Evolutionary conservation across 2,797 vertebrate genomes (phyloP).

Genomic region (Rhynchonycteris naso): DNA sequence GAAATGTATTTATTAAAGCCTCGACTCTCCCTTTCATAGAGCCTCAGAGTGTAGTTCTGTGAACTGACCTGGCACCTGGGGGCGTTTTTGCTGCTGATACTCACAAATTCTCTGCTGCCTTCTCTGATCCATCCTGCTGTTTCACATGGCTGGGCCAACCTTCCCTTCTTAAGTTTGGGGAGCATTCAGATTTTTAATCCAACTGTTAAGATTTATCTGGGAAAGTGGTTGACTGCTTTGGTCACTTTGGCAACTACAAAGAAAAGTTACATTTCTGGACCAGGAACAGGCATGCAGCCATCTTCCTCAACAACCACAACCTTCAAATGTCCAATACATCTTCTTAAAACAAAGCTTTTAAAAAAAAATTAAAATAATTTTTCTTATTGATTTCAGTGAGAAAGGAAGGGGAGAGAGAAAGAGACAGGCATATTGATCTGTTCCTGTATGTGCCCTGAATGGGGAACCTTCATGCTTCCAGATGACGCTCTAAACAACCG

Average conservation of each 20-base stretch:
- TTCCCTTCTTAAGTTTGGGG: slow-evolving; percentile 78
- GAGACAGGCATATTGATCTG: no score
- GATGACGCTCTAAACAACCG: no score
- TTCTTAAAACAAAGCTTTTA: slow-evolving; percentile 52
- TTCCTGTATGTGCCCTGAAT: no score
- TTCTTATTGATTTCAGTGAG: no score
- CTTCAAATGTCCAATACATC: background rate
- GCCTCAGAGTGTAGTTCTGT: slow-evolving; percentile 60
- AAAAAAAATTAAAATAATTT: no score
- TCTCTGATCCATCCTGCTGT: slow-evolving; percentile 63
- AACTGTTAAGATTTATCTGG: slow-evolving; percentile 75
- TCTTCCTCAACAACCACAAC: background rate
- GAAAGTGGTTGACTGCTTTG: slow-evolving; percentile 55
- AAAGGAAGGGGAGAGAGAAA: no score
- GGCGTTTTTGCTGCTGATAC: slow-evolving; percentile 17
- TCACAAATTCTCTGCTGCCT: slow-evolving; percentile 19
- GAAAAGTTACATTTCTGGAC: slow-evolving; percentile 53
- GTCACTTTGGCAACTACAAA: slow-evolving; percentile 62
- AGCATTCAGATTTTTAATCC: slow-evolving; percentile 71
- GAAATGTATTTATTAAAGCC: slow-evolving; percentile 67
- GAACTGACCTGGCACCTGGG: slow-evolving; percentile 60
- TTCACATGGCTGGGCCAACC: slow-evolving; percentile 67
- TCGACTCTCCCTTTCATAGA: slow-evolving; percentile 63
- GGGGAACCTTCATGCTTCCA: no score
- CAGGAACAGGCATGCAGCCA: background rate